Base-by-base conservation (phyloP, 2,113 vertebrate genomes). In the Xiphorhynchus elegans region DNA sequence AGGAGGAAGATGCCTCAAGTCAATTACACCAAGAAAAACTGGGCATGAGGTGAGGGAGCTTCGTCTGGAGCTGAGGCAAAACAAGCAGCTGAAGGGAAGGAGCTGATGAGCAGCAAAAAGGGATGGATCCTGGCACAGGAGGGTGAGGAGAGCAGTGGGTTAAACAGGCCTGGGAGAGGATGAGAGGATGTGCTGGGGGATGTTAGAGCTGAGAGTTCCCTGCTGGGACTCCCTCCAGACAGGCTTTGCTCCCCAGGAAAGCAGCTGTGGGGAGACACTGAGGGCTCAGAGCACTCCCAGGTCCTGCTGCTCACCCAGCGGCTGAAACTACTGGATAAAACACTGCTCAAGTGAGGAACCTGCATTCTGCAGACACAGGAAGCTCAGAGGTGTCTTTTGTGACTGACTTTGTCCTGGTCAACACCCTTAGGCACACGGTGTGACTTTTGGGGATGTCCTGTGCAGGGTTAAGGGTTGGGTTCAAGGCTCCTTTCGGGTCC, bases 11-110 rank as follows among this genome's bases (percentile, higher is more conserved):
- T 4, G 37, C 50, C 52, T 73, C 35, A 13, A 79, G 84, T 84
- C 91, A 79, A 53, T 94, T 84, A 68, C 33, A 40, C 18, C 5
- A 13, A 81, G 82, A 68, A 82, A 58, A 91, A 31, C 50, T 49
- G 63, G 15, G 29, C 23, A 0, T 64, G 82, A 89, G 87, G 33
- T 33, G 75, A 56, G 50, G 56, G 59, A 86, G 42, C 56, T 67
- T 58, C 60, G 73, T 60, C 19, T 0, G 0, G 80, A 89, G 84
- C 63, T 33, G 19, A 18, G 26, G 40, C 29, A 37, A 53, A 77
- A 39, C 25, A 26, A 56, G 69, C 37, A 42, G 64, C 42, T 55
- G 72, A 46, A 56, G 75, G 26, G 2, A 1, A 28, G 90, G 17
- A 77, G 80, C 17, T 7, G 26, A 29, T 47, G 16, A 63, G 59